phyloP scores from a whole-genome alignment of 2,888 invertebrate species.

The Hydropsyche betteni region DNA sequence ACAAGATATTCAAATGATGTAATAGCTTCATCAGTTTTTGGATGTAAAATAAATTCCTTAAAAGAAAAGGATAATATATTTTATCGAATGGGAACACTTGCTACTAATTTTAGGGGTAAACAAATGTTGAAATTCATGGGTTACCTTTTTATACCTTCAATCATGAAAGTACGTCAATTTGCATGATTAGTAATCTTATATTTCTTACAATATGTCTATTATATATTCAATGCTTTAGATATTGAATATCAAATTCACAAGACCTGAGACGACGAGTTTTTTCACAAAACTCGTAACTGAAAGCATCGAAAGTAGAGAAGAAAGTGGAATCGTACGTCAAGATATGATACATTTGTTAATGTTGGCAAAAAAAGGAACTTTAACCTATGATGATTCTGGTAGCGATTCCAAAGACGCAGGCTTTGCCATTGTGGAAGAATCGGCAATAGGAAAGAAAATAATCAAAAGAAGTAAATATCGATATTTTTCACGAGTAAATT shows the following conservation, averaged over 20 bases:
- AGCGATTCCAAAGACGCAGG: constrained; percentile 56
- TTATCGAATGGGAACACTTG: constrained; percentile 62
- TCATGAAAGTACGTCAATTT: not conserved
- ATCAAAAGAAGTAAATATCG: constrained; percentile 54
- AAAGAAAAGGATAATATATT: constrained; percentile 65
- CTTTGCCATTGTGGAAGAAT: constrained; percentile 60
- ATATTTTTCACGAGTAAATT: no score
- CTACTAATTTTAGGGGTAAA: constrained; percentile 57
- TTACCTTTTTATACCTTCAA: not conserved
- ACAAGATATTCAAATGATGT: constrained; percentile 64
- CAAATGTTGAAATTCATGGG: constrained; percentile 54
- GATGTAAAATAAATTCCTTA: constrained; percentile 66
- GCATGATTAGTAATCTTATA: not conserved
- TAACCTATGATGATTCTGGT: constrained; percentile 52
- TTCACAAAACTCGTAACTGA: constrained; percentile 55
- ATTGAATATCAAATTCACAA: not conserved
- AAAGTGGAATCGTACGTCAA: constrained; percentile 58
- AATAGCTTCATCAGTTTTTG: constrained; percentile 65
- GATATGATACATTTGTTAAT: constrained; percentile 67
- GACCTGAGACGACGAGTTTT: not conserved
- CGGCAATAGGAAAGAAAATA: constrained; percentile 56
- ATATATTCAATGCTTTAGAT: not conserved
- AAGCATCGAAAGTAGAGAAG: constrained; percentile 58
- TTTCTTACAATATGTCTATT: not conserved
- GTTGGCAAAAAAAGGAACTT: constrained; percentile 62